phyloP scores from a whole-genome alignment of 2,888 invertebrate genomes.

The Neoascia interrupta region DNA sequence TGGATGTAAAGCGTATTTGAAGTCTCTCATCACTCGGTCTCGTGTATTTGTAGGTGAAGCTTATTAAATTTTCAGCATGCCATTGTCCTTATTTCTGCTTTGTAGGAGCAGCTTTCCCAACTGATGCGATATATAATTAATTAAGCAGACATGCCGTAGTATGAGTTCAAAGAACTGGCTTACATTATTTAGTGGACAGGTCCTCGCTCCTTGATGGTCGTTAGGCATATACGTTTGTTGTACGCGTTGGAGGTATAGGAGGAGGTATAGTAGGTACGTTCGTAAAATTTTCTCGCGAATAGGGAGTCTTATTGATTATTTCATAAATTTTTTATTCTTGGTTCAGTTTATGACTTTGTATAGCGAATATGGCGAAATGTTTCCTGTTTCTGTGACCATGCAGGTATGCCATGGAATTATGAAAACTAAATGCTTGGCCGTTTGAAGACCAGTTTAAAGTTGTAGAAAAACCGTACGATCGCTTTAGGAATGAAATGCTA shows the following conservation, averaged over 20 bases:
- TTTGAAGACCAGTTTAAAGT: too few relatives aligned
- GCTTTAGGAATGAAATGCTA: too few relatives aligned
- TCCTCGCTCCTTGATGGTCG: conserved; percentile 6
- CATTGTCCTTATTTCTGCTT: conserved; percentile 50
- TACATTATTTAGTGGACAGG: conserved; percentile 48
- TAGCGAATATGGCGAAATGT: too few relatives aligned
- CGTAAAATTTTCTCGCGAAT: too few relatives aligned
- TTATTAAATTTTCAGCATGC: conserved; percentile 61
- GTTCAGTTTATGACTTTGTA: too few relatives aligned
- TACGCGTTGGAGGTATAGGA: background rate
- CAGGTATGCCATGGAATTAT: too few relatives aligned
- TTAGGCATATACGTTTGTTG: background rate
- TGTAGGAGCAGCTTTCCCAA: conserved; percentile 33
- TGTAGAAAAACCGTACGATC: too few relatives aligned
- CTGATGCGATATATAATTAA: conserved; percentile 54
- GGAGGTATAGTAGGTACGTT: too few relatives aligned
- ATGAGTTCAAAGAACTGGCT: conserved; percentile 57
- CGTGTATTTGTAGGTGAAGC: conserved; percentile 65
- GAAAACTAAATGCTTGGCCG: too few relatives aligned
- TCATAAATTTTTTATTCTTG: too few relatives aligned
- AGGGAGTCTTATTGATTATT: too few relatives aligned
- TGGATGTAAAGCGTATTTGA: conserved; percentile 10
- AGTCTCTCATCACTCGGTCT: background rate
- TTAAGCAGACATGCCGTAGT: conserved; percentile 35
- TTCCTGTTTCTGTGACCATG: too few relatives aligned